Evolutionary conservation across 2,797 vertebrate species (phyloP).

Genomic region (Ataeniobius toweri): DNA sequence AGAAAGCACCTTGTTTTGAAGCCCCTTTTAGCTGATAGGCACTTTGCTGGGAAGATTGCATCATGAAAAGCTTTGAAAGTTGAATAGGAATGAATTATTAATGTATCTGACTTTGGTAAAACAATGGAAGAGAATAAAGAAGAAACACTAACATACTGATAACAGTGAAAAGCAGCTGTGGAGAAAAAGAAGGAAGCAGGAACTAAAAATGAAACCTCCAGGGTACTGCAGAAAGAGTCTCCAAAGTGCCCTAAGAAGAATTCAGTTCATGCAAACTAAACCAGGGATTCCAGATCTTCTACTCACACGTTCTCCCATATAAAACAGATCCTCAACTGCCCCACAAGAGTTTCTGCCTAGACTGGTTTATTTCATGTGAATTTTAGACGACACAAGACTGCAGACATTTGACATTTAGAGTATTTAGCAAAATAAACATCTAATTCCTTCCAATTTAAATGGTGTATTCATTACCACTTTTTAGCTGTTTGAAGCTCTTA

Average conservation of each 20-base stretch:
- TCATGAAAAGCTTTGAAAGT: conserved; percentile 74
- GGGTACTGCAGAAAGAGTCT: conserved; percentile 44
- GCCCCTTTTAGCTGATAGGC: conserved; percentile 68
- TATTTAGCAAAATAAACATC: not conserved
- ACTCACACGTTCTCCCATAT: not conserved
- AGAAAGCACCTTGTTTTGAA: conserved; percentile 73
- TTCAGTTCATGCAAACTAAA: conserved; percentile 20
- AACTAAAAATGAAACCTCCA: conserved; percentile 54
- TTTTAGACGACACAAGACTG: not conserved
- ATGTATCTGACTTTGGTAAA: conserved; percentile 75
- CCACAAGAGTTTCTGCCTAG: not conserved
- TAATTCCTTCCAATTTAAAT: not conserved
- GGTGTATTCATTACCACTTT: not conserved
- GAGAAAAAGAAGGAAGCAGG: conserved; percentile 33
- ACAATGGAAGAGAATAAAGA: conserved; percentile 74
- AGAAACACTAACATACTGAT: conserved; percentile 64
- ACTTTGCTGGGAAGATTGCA: conserved; percentile 72
- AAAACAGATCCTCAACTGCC: conserved; percentile 1
- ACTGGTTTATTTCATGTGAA: not conserved
- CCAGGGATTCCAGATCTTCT: conserved; percentile 11
- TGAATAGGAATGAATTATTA: conserved; percentile 78
- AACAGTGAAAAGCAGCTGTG: conserved; percentile 60
- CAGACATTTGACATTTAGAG: not conserved
- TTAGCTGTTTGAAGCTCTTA: not conserved
- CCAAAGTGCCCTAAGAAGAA: conserved; percentile 51